Evolutionary conservation across 2,888 invertebrate species (phyloP).

Genomic region (Eilema sororculum): DNA sequence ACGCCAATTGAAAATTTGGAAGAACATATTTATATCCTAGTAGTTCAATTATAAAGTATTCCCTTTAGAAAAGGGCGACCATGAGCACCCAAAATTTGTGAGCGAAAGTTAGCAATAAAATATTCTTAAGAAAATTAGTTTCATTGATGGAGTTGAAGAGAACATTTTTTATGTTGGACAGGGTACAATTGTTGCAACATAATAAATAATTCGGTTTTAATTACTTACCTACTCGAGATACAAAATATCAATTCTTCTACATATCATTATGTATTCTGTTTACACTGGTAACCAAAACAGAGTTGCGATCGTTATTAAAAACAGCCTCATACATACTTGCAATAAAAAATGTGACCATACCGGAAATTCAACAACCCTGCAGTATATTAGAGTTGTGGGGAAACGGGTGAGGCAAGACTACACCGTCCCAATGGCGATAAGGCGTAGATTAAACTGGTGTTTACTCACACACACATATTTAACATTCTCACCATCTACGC

Average conservation of each 20-base stretch:
- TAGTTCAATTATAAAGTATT: neutral
- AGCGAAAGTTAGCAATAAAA: no score
- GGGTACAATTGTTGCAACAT: no score
- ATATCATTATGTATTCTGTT: no score
- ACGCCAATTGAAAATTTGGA: neutral
- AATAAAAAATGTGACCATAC: slow-evolving; percentile 18
- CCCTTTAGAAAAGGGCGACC: neutral
- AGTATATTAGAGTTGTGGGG: slow-evolving; percentile 40
- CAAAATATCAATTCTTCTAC: no score
- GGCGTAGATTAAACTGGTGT: slow-evolving; percentile 83
- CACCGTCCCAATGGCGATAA: slow-evolving; percentile 69
- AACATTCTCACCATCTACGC: slow-evolving; percentile 75
- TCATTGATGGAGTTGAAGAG: no score
- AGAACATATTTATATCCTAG: no score
- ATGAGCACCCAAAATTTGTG: no score
- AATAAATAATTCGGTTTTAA: no score
- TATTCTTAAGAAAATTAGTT: no score
- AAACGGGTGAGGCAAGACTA: slow-evolving; percentile 45
- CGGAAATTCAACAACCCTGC: slow-evolving; percentile 39
- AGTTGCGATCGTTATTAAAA: neutral
- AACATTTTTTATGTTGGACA: no score
- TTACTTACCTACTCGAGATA: no score
- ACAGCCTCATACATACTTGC: slow-evolving; percentile 7
- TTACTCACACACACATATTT: slow-evolving; percentile 82
- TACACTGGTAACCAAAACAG: neutral